phyloP scores from a whole-genome alignment of 2,888 invertebrate species.

The Anticlea derivata region DNA sequence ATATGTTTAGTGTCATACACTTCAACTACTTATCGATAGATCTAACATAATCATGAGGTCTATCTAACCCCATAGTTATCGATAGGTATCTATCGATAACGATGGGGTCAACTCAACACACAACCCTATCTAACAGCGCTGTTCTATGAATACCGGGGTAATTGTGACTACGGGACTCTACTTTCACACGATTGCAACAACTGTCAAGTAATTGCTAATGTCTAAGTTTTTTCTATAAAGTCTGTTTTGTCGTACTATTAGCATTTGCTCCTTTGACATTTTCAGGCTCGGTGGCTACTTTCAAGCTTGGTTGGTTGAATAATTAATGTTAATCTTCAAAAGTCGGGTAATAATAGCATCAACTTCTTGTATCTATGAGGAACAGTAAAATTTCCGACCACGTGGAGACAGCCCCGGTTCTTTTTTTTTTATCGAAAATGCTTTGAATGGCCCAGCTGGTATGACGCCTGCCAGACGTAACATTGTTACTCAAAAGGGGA shows the following conservation, averaged over 20 bases:
- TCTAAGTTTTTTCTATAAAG: conserved; percentile 39
- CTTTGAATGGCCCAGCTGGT: conserved; percentile 79
- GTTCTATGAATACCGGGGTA: conserved; percentile 70
- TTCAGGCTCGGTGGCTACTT: conserved; percentile 39
- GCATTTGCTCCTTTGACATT: conserved; percentile 49
- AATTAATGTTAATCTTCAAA: conserved; percentile 15
- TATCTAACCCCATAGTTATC: too few species aligned
- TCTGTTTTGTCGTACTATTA: conserved; percentile 41
- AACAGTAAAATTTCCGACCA: conserved; percentile 67
- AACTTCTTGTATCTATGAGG: conserved; percentile 36
- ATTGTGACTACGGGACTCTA: conserved; percentile 66
- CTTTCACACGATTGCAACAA: conserved; percentile 70
- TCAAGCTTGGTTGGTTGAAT: conserved; percentile 34
- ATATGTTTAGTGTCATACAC: too few species aligned
- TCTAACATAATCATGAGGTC: too few species aligned
- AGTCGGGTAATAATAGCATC: conserved; percentile 35
- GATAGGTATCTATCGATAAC: conserved; percentile 45
- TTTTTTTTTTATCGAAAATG: conserved; percentile 45
- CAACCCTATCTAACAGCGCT: conserved; percentile 55
- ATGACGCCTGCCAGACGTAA: conserved; percentile 65
- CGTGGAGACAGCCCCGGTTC: conserved; percentile 60
- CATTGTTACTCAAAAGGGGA: conserved; percentile 69
- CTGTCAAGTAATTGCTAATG: conserved; percentile 44
- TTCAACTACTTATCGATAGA: conserved; percentile 17
- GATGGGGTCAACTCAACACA: conserved; percentile 8